Evolutionary conservation across 2,113 vertebrate genomes (phyloP), one percentile per base, ranked within the genome.

Genomic region (Callopanchax toddi): DNA sequence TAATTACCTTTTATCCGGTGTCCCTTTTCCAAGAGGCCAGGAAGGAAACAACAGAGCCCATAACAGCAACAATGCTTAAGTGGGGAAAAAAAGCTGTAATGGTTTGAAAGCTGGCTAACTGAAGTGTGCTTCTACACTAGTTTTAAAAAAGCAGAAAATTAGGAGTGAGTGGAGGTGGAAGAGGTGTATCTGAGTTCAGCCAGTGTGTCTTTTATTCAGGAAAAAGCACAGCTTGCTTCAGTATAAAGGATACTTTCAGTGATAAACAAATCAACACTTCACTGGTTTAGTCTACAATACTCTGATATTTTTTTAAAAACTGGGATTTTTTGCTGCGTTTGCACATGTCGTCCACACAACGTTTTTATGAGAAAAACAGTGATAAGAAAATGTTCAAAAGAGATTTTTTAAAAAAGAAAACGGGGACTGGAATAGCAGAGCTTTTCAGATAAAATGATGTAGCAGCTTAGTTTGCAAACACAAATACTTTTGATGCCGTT

Each of bases 1-100:
- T 87, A 89, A 89, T 87, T 89, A 88, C 69, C 78, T 87, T 80
- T 76, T 86, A 86, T 86, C 85, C 78, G 21, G 61, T 86, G 86
- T 89, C 80, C 68, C 70, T 70, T 80, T 86, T 75, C 78, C 71
- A 80, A 71, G 73, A 76, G 68, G 60, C 65, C 69, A 75, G 70
- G 78, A 71, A 79, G 74, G 73, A 87, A 87, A 83, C 60, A 75
- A 70, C 60, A 52, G 57, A 74, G 69, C 50, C 54, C 13, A 57
- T 42, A 78, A 67, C 57, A 71, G 71, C 69, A 71, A 69, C 44
- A 53, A 51, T 69, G 39, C 60, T 60, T 29, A 81, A 71, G 42
- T 55, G 43, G 64, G 57, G 16, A 48, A 44, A 78, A 56, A 74
- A 78, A 63, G 13, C 17, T 68, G 34, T 60, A 62, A 58, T 39